Conservation (phyloP, 2,113 vertebrate species). For the Cariama cristata region DNA sequence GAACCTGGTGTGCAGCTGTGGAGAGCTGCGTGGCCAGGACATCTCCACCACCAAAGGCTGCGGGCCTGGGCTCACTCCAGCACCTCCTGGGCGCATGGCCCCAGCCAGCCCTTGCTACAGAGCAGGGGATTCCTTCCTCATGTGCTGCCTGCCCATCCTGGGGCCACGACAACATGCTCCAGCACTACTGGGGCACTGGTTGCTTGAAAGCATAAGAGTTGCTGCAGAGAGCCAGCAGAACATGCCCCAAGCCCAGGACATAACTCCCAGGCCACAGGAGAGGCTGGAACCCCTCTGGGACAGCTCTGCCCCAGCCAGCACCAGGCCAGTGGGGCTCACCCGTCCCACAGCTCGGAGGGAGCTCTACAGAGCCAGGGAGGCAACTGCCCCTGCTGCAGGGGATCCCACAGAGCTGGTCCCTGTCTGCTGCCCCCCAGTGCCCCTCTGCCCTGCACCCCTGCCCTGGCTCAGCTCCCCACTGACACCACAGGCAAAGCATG, state of each 20-base stretch:
- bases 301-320: not conserved
- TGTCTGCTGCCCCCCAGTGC: too few relatives aligned
- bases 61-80: not conserved
- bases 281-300: not conserved
- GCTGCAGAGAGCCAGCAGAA: not conserved
- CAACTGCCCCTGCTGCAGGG: not conserved
- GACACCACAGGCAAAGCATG: fast-evolving
- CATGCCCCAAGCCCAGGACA: not conserved
- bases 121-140: not conserved
- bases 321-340: not conserved
- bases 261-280: fast-evolving
- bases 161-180: not conserved
- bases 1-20: not conserved
- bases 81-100: not conserved
- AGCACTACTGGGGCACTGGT: not conserved
- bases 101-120: fast-evolving
- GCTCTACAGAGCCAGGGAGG: not conserved
- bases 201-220: not conserved
- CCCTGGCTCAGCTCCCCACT: not conserved
- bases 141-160: fast-evolving
- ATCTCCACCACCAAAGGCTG: not conserved
- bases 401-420: not conserved
- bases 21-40: not conserved
- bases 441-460: not conserved
- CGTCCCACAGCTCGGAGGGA: not conserved